A percentile compares a stretch with the other conserved stretches of the same genome.
Conservation (phyloP, 2,113 vertebrate genomes). For the Ceyx margarethae region DNA sequence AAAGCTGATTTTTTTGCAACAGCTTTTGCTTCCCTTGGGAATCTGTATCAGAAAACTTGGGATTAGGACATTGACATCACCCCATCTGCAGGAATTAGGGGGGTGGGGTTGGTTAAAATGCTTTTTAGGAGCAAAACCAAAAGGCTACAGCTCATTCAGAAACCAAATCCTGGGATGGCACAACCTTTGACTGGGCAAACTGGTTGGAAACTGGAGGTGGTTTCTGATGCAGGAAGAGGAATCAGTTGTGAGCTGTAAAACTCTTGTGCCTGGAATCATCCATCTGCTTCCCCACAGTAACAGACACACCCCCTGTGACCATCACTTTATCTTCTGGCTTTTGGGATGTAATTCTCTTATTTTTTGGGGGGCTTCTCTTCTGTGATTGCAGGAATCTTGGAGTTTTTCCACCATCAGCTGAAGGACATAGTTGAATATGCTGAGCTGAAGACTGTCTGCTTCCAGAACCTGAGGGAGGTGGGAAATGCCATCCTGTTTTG, state of each 20-base stretch:
- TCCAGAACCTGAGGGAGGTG: conserved; percentile 89
- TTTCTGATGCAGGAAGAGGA: neutral
- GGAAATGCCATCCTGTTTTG: conserved; percentile 89
- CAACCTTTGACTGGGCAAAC: neutral
- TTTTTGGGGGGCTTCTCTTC: neutral
- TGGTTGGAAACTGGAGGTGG: neutral
- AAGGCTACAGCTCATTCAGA: neutral
- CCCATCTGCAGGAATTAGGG: neutral
- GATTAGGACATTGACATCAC: neutral
- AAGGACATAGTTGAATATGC: conserved; percentile 92
- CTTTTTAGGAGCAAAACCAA: neutral
- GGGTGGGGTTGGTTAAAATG: neutral
- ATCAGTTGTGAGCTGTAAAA: neutral
- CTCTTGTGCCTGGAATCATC: neutral
- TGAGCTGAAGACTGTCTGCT: conserved; percentile 88
- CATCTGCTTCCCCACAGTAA: neutral
- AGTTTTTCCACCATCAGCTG: conserved; percentile 90
- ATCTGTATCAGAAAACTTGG: neutral
- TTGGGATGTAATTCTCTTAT: neutral
- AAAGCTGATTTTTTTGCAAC: neutral
- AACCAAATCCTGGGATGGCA: too few species aligned
- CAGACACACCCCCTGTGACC: neutral
- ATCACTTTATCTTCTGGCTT: neutral
- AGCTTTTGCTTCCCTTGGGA: conserved; percentile 1
- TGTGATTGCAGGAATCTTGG: conserved; percentile 81